Percentiles rank a stretch among this genome's conserved stretches.
phyloP scores from a whole-genome alignment of 2,888 invertebrate genomes.

The Marronus borbonicus region DNA sequence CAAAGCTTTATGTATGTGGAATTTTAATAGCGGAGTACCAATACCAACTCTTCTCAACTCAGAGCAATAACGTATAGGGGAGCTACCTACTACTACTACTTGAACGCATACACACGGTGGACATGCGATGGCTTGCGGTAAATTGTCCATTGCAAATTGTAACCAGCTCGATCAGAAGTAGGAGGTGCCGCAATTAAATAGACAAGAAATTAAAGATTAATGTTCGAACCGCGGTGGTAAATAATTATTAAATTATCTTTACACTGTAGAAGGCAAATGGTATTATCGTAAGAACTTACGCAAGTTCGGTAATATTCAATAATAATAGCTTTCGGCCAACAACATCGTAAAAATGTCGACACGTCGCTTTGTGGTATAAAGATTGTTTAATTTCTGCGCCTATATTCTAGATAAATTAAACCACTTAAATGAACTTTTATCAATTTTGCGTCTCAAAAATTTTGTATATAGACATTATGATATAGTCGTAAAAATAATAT shows the following conservation, averaged over 20 bases:
- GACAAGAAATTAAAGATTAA: conserved; percentile 45
- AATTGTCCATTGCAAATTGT: conserved; percentile 38
- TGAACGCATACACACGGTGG: not conserved
- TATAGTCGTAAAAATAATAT: too few species aligned
- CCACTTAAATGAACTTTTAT: too few species aligned
- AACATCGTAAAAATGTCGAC: conserved; percentile 33
- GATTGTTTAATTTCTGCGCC: conserved; percentile 7
- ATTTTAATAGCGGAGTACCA: conserved; percentile 31
- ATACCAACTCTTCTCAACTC: not conserved
- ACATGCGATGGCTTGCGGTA: conserved; percentile 14
- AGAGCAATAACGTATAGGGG: conserved; percentile 16
- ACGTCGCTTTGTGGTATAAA: not conserved
- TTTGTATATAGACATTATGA: too few species aligned
- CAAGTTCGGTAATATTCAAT: conserved; percentile 36
- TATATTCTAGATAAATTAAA: not conserved
- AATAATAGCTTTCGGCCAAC: conserved; percentile 4
- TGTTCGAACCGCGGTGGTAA: conserved; percentile 26
- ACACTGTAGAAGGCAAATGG: conserved; percentile 34
- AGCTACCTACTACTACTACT: conserved; percentile 20
- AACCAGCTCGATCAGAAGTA: conserved; percentile 43
- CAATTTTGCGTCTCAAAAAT: not conserved
- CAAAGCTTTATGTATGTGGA: conserved; percentile 23
- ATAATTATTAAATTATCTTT: conserved; percentile 47
- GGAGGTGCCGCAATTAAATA: conserved; percentile 42
- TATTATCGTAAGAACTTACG: conserved; percentile 29